Conservation (phyloP, 2,888 invertebrate species). For the Drosophila nr. perissopoda region DNA sequence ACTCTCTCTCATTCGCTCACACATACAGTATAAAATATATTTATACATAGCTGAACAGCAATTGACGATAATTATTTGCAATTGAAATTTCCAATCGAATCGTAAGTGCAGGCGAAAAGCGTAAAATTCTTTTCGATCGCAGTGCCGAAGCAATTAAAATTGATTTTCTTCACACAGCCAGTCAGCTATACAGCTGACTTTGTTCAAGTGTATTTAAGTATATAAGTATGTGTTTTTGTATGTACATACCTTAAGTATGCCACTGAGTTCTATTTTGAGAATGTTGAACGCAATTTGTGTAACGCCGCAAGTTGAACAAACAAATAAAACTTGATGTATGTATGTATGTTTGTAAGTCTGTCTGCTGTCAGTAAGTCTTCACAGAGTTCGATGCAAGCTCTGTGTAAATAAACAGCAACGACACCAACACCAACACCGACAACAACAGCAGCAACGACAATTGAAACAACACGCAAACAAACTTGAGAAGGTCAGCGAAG, state of each 20-base stretch:
- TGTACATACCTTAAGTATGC: conserved; percentile 26
- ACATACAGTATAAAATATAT: not conserved
- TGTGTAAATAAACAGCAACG: conserved; percentile 41
- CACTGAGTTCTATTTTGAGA: conserved; percentile 59
- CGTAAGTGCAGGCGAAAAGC: conserved; percentile 47
- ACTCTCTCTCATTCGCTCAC: not conserved
- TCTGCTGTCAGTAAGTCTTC: conserved; percentile 4
- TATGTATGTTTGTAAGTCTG: conserved; percentile 6
- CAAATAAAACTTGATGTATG: conserved; percentile 57
- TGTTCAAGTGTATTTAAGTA: not conserved
- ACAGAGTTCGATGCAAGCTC: conserved; percentile 24
- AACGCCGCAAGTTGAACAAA: conserved; percentile 58
- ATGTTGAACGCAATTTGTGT: conserved; percentile 60
- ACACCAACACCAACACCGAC: conserved; percentile 38
- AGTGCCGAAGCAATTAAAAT: conserved; percentile 67
- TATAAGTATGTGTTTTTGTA: conserved; percentile 1
- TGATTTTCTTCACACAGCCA: conserved; percentile 56
- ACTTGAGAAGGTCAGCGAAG: conserved; percentile 75
- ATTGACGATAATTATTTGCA: conserved; percentile 73
- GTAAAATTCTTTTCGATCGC: conserved; percentile 14
- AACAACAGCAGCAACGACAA: conserved; percentile 40
- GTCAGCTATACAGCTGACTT: conserved; percentile 20
- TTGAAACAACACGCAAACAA: conserved; percentile 40
- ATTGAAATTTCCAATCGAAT: conserved; percentile 71
- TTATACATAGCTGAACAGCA: conserved; percentile 39